Conservation (phyloP, 2,797 vertebrate species). For the Enoplosus armatus region DNA sequence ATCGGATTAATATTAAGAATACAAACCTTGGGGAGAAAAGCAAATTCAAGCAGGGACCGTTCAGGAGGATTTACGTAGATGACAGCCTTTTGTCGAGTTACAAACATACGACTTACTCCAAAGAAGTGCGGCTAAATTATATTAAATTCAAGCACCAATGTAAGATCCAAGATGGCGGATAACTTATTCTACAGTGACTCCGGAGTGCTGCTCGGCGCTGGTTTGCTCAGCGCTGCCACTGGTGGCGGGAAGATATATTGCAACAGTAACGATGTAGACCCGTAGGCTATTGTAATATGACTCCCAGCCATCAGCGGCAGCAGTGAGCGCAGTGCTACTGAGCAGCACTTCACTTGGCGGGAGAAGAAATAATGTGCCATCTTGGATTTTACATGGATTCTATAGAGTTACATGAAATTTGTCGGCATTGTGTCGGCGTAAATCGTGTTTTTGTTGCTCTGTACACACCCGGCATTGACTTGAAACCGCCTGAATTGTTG, state of each 20-base stretch:
- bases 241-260: neutral
- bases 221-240: neutral
- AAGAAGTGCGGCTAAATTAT: neutral
- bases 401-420: neutral
- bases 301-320: neutral
- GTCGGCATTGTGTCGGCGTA: fast-evolving
- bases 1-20: fast-evolving
- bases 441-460: neutral
- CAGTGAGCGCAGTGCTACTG: neutral
- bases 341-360: fast-evolving
- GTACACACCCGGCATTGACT: fast-evolving
- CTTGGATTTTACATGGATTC: neutral
- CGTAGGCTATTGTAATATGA: neutral
- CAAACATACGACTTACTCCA: neutral
- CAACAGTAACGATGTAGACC: neutral
- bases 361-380: neutral
- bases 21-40: neutral
- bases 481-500: neutral
- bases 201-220: neutral
- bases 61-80: neutral
- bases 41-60: fast-evolving
- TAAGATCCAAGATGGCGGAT: constrained; percentile 7
- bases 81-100: neutral
- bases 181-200: neutral
- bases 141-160: neutral